Evolutionary conservation across 2,113 vertebrate species (phyloP), one percentile per base, ranked within the genome.

Genomic region (Ageneiosus marmoratus): DNA sequence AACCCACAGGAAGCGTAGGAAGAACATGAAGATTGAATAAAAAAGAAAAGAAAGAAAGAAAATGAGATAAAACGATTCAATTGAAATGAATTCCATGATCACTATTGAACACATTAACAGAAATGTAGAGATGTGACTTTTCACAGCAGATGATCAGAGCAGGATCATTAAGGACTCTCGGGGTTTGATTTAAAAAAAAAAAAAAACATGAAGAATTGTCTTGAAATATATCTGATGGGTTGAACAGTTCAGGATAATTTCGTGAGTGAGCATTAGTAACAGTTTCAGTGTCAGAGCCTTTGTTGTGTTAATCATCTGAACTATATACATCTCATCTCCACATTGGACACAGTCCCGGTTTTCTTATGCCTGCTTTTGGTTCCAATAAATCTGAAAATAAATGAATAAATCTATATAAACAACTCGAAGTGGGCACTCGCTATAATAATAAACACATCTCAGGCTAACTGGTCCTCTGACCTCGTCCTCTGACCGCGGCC

Each of bases 361-460:
- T 83, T 91, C 88, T 76, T 85, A 89, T 74, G 91, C 85, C 89
- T 84, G 85, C 86, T 88, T 90, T 89, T 88, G 88, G 73, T 74
- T 90, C 89, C 88, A 90, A 82, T 89, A 90, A 90, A 87, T 91
- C 88, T 29, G 77, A 89, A 88, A 92, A 91, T 86, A 92, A 92
- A 92, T 91, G 92, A 91, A 88, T 82, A 84, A 85, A 89, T 89
- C 91, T 90, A 79, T 37, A 53, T 51, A 53, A 74, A 62, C 79
- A 89, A 58, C 50, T 80, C 83, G 86, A 84, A 89, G 90, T 91
- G 92, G 92, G 91, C 92, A 90, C 91, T 92, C 91, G 92, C 89
- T 89, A 90, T 89, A 90, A 91, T 92, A 90, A 51, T 32, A 74
- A 92, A 93, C 90, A 93, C 90, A 92, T 92, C 93, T 91, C 89